Evolutionary conservation across 2,888 invertebrate genomes (phyloP), one percentile per base, ranked within the genome.

Genomic region (Conistra vaccinii): DNA sequence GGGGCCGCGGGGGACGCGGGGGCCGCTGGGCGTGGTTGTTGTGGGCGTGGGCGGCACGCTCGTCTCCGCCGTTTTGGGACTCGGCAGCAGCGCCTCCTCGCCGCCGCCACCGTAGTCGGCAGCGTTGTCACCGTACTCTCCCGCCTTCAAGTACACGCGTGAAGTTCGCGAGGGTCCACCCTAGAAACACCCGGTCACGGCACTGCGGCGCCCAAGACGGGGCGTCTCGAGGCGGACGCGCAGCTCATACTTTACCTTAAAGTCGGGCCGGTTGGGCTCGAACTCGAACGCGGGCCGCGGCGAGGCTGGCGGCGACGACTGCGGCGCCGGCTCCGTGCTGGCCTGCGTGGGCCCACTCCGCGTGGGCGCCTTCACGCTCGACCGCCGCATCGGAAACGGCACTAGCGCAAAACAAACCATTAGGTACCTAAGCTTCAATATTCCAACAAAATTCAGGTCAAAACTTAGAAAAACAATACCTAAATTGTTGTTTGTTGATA

Each of bases 41-140:
- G 35, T 32, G 58, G 45, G 7, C 20, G 57, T 67, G 20, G 60
- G 26, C 20, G 58, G 4, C 14, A 14, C 20, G 70, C 65, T 61
- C 69, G 62, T 69, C 51, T 60, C 60, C 23, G 29, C 6, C 29
- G 45, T 60, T 23, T 67, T 51, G 66, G 76, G 4, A 62, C 66
- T 70, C 62, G 72, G 75, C 62, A 67, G 58, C 71, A 70, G 73
- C 60, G 73, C 63, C 69, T 91, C 91, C 62, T 89, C 90, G 70
- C 87, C 88, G 79, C 81, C 90, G 70, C 87, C 88, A 78, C 81
- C 90, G 90, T 94, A 94, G 53, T 94, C 94, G 32, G 91, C 93
- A 82, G 89, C 94, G 90, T 93, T 92, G 91, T 94, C 95, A 60
- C 94, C 95, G 91, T 95, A 95, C 90, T 95, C 95, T 85, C 95